A percentile compares a stretch with the other conserved stretches of the same genome.
phyloP scores from a whole-genome alignment of 1,140 invertebrate species.

The Danaus plexippus region DNA sequence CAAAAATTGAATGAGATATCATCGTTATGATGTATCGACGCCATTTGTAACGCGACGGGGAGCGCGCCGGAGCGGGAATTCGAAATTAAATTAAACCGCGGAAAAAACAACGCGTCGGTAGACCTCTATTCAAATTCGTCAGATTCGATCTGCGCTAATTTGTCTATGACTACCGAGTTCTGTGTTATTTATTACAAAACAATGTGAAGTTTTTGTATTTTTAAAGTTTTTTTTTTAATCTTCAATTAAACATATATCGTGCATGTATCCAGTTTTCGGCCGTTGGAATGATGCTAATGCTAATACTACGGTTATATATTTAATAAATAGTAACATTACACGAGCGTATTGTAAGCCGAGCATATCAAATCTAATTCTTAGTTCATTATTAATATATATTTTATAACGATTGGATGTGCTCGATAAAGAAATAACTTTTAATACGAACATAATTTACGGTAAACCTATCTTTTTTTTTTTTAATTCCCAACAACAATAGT shows the following conservation, averaged over 20 bases:
- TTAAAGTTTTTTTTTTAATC: no score
- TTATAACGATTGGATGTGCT: no score
- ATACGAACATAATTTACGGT: conserved; percentile 43
- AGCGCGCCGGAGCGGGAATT: conserved; percentile 55
- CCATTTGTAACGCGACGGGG: conserved; percentile 67
- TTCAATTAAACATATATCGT: no score
- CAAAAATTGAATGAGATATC: conserved; percentile 70
- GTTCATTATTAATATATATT: no score
- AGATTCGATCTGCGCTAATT: conserved; percentile 67
- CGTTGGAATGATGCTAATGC: no score
- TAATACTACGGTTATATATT: no score
- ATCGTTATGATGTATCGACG: conserved; percentile 65
- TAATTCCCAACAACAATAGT: conserved; percentile 27
- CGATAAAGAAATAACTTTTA: no score
- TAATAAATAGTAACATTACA: no score
- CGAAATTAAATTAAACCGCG: conserved; percentile 67
- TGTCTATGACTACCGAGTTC: conserved; percentile 54
- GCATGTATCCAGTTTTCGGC: no score
- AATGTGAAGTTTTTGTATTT: no score
- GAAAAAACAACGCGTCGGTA: conserved; percentile 60
- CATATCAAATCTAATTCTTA: no score
- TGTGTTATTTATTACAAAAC: conserved; percentile 1
- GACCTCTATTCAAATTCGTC: conserved; percentile 56
- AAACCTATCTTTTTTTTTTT: conserved; percentile 35
- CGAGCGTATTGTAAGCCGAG: no score